Base-by-base conservation (phyloP, 2,888 invertebrate genomes). In the Philereme transversata region DNA sequence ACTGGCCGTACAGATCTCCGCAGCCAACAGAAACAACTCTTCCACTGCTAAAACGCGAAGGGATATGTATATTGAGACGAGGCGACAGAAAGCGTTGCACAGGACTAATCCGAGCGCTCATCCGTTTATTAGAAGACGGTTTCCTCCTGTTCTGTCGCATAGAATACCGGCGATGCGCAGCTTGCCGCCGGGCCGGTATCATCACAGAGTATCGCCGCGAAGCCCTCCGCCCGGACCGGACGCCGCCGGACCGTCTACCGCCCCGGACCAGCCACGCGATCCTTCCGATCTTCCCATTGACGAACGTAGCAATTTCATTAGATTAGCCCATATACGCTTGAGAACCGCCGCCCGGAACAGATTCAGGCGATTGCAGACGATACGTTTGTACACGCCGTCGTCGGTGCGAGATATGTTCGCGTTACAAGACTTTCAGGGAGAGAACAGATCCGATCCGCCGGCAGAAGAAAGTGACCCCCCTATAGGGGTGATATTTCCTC, bases 1-100 rank as follows among this genome's bases (percentile, higher is more conserved):
- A 1, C 81, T 92, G 8, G 92, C 92, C 0, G 90, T 92, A 5
- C 91, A 90, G 71, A 92, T 92, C 65, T 78, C 92, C 5, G 91
- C 86, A 8, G 92, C 90, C 0, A 92, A 93, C 62, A 83, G 88
- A 72, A 92, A 92, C 73, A 82, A 77, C 62, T 92, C 92, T 2
- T 67, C 77, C 33, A 90, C 89, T 10, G 92, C 92, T 4, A 80
- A 84, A 57, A 84, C 78, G 57, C 78, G 92, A 69, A 77, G 87
- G 60, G 91, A 92, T 11, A 64, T 87, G 11, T 92, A 92, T 64
- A 64, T 87, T 51, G 89, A 90, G 70, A 81, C 81, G 54, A 87
- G 80, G 68, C 80, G 89, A 35, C 78, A 81, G 56, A 90, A 88
- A 75, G 92, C 92, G 9, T 74, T 92, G 57, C 91, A 91, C 63